Evolutionary conservation across 2,888 invertebrate species (phyloP).

Genomic region (Resseliella maxima): DNA sequence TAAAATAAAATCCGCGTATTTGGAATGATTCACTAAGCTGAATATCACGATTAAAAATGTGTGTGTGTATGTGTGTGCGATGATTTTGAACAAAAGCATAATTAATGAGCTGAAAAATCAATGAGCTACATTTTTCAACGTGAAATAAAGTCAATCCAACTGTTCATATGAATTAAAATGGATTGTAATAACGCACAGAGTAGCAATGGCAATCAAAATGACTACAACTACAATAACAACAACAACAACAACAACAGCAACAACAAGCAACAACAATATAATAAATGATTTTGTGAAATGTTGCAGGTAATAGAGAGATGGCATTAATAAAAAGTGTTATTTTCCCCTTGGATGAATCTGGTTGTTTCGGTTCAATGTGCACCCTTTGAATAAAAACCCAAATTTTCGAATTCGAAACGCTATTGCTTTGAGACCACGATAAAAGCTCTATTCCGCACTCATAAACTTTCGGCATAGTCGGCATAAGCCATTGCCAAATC

Average conservation of each 20-base stretch:
- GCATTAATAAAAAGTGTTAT: not conserved
- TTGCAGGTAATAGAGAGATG: not conserved
- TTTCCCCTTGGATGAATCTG: conserved; percentile 32
- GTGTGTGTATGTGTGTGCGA: not conserved
- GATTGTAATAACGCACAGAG: not conserved
- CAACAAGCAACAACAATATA: not conserved
- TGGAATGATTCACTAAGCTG: not conserved
- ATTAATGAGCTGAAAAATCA: conserved; percentile 33
- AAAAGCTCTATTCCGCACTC: conserved; percentile 48
- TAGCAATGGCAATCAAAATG: not conserved
- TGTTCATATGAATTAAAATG: not conserved
- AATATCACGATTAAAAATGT: not conserved
- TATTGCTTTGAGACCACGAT: conserved; percentile 20
- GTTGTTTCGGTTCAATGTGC: conserved; percentile 38
- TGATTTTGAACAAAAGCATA: not conserved
- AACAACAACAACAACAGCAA: not conserved
- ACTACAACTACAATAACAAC: not conserved
- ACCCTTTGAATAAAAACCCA: not conserved
- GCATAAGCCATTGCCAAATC: not conserved
- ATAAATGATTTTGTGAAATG: not conserved
- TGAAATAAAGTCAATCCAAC: not conserved
- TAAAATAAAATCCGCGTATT: too few species aligned
- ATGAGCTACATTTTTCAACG: not conserved
- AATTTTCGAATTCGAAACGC: not conserved
- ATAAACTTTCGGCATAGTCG: not conserved